A percentile compares a stretch with the other conserved stretches of the same genome.
phyloP scores from a whole-genome alignment of 2,797 vertebrate species.

The Cottoperca gobio region DNA sequence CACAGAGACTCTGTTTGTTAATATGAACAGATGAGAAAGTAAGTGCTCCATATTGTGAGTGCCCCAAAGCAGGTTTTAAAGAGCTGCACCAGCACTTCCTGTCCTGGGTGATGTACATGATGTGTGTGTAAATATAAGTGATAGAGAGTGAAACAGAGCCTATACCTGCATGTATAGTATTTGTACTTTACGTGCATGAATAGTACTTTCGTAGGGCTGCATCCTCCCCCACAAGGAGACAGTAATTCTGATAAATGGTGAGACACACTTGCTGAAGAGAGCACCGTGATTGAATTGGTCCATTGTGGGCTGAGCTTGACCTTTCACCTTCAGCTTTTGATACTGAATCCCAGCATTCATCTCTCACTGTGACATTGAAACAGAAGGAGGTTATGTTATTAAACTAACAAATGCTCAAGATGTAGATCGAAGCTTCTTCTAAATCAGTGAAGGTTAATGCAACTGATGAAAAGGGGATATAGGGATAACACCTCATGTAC shows the following conservation, averaged over 20 bases:
- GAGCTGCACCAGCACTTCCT: slow-evolving; percentile 22
- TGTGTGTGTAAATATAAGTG: slow-evolving; percentile 13
- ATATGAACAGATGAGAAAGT: slow-evolving; percentile 65
- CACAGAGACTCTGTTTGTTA: slow-evolving; percentile 64
- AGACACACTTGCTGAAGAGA: slow-evolving; percentile 24
- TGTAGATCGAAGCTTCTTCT: neutral
- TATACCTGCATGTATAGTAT: neutral
- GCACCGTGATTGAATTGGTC: slow-evolving; percentile 22
- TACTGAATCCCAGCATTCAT: neutral
- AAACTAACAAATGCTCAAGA: slow-evolving; percentile 4
- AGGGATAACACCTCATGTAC: neutral
- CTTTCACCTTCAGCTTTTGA: slow-evolving; percentile 39
- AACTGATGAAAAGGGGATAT: neutral
- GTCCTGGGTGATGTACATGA: slow-evolving; percentile 19
- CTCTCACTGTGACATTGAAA: neutral
- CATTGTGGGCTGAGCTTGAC: slow-evolving; percentile 44
- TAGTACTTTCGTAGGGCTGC: neutral
- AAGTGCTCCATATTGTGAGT: slow-evolving; percentile 36
- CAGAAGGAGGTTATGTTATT: neutral
- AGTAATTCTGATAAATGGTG: slow-evolving; percentile 56
- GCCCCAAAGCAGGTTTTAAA: neutral
- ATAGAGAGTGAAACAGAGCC: neutral
- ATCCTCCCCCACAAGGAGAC: slow-evolving; percentile 25
- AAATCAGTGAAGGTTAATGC: neutral
- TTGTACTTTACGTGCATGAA: slow-evolving; percentile 6